Evolutionary conservation across 2,113 vertebrate genomes (phyloP).

Genomic region (Nyctereutes procyonoides): DNA sequence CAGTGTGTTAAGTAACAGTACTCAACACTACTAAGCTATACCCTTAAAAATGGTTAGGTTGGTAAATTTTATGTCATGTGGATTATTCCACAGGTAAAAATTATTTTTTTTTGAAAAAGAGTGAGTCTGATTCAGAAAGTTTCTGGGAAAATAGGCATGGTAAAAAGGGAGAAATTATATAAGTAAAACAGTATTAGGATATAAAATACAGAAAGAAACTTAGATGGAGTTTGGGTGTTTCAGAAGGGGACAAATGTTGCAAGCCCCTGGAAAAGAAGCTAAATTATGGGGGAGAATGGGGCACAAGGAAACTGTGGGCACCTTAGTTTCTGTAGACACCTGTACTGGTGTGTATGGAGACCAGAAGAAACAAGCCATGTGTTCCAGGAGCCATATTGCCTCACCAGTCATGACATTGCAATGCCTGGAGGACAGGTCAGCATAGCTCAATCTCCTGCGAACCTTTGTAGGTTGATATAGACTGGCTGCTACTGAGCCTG

Average conservation of each 20-base stretch:
- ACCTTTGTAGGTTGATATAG: not conserved
- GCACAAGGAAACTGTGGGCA: not conserved
- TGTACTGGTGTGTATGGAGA: accelerated
- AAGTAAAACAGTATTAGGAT: not conserved
- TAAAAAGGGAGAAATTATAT: not conserved
- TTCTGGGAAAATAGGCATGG: not conserved
- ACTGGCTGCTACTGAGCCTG: not conserved
- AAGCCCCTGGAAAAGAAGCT: not conserved
- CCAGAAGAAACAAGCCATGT: accelerated
- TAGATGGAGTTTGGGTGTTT: not conserved
- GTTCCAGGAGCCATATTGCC: not conserved
- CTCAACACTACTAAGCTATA: not conserved
- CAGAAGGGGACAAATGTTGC: not conserved
- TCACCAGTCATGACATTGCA: accelerated
- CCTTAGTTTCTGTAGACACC: not conserved
- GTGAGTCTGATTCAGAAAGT: not conserved
- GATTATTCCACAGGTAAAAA: not conserved
- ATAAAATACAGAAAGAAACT: not conserved
- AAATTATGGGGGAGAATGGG: not conserved
- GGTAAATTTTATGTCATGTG: not conserved
- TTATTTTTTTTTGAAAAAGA: not conserved
- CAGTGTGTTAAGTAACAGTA: too few species aligned
- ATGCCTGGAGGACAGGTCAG: not conserved
- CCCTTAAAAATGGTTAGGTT: not conserved
- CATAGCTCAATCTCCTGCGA: not conserved